Evolutionary conservation across 1,140 invertebrate species (phyloP), one percentile per base, ranked within the genome.

Genomic region (Penaeus indicus): DNA sequence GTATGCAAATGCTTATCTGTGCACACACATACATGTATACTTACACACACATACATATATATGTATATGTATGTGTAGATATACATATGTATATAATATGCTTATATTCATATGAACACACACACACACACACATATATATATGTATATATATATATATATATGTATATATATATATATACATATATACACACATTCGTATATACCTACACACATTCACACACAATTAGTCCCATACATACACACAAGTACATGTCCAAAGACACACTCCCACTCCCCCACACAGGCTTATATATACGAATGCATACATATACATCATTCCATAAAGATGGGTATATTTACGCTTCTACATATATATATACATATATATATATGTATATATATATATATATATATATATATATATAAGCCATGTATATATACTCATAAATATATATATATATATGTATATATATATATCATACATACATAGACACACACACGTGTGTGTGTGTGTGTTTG

Each of bases 161-260:
- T 69, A 4, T 2, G 27, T 69, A 69, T 69, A 69, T 69, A n/a
- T 69, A 27, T 69, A 13, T 69, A 27, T 69, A 69, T 69, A 27
- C 13, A 27, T 69, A 25, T 7, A 32, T 69, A 69, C 27, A 69
- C 67, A 69, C 13, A 18, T 16, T 13, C 19, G 13, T 11, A 69
- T 32, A 69, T 32, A 69, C 67, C 10, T 72, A 72, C 16, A 72
- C 18, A 72, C 32, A 72, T 72, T 13, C 32, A 72, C 32, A 72
- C 11, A 5, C 25, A 5, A 22, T 22, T 67, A 67, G 32, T 32
- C 32, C 5, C 16, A 85, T 25, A 85, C 54, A 72, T 54, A 84
- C 54, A 84, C 69, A 84, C 69, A 69, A 47, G 69, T 54, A 84
- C 47, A 84, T 84, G 72, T 72, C 42, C 64, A 72, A 13, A 84